Evolutionary conservation across 1,140 invertebrate genomes (phyloP).

Genomic region (Limonius californicus): DNA sequence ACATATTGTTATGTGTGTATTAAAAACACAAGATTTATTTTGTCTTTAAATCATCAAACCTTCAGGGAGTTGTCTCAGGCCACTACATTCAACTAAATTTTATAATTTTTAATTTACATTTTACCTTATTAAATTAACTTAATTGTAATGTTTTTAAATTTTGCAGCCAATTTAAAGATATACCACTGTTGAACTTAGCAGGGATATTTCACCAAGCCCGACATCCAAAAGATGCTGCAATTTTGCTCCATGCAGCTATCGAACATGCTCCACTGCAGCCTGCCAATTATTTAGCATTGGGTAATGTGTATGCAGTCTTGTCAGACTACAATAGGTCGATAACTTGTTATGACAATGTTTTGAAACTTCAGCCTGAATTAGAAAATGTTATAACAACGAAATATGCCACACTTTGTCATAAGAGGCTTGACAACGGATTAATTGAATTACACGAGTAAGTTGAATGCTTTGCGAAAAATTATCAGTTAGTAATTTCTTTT

Average conservation of each 20-base stretch:
- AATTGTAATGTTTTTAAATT: constrained; percentile 36
- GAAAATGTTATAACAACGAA: constrained; percentile 56
- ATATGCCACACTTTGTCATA: constrained; percentile 66
- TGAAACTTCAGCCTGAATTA: constrained; percentile 55
- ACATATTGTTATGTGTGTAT: no score
- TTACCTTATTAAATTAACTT: neutral
- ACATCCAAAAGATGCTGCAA: constrained; percentile 71
- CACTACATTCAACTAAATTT: no score
- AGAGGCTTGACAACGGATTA: constrained; percentile 62
- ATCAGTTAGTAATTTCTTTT: neutral
- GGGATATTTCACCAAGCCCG: constrained; percentile 74
- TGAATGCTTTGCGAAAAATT: no score
- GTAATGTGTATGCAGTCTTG: constrained; percentile 68
- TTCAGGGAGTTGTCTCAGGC: neutral
- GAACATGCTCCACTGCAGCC: constrained; percentile 70
- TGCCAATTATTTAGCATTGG: constrained; percentile 74
- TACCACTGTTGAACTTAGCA: constrained; percentile 76
- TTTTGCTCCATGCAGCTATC: constrained; percentile 73
- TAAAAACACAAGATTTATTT: no score
- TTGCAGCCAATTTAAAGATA: constrained; percentile 67
- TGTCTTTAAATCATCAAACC: no score
- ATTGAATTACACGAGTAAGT: constrained; percentile 63
- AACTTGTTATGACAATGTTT: constrained; percentile 65
- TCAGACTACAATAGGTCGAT: constrained; percentile 62
- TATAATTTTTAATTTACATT: constrained; percentile 13